Evolutionary conservation across 2,888 invertebrate genomes (phyloP).

Genomic region (Brachypalpus laphriformis): DNA sequence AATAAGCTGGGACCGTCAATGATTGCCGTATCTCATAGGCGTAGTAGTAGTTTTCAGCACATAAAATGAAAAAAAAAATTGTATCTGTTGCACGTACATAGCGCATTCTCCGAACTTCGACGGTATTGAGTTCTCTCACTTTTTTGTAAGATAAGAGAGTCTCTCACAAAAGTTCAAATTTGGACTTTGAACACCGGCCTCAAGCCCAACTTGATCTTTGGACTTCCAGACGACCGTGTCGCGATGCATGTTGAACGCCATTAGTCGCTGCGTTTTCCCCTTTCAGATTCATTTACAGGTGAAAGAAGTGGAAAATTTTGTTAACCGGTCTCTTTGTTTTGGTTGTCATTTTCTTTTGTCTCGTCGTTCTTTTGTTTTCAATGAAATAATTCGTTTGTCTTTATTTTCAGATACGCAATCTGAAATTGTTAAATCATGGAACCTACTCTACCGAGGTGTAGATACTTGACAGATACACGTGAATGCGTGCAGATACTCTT

Average conservation of each 20-base stretch:
- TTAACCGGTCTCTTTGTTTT: background rate
- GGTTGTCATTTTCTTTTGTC: background rate
- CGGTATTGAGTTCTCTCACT: no score
- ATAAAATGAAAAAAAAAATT: no score
- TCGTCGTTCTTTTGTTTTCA: conserved; percentile 15
- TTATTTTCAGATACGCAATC: conserved; percentile 19
- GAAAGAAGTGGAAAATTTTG: conserved; percentile 12
- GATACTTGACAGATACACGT: background rate
- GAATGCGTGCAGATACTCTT: background rate
- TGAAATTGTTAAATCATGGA: background rate
- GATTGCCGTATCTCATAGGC: no score
- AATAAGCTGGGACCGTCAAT: no score
- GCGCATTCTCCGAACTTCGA: no score
- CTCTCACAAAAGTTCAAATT: background rate
- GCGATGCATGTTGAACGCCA: background rate
- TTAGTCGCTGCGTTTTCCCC: background rate
- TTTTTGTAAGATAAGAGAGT: no score
- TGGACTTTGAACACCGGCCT: conserved; percentile 44
- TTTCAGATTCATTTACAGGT: conserved; percentile 3
- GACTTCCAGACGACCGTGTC: conserved; percentile 20
- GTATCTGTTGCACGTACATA: no score
- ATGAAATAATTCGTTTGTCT: background rate
- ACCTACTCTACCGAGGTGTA: background rate
- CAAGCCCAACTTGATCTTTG: conserved; percentile 38
- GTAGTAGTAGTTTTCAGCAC: no score